Evolutionary conservation across 2,797 vertebrate species (phyloP).

Genomic region (Notamacropus eugenii): DNA sequence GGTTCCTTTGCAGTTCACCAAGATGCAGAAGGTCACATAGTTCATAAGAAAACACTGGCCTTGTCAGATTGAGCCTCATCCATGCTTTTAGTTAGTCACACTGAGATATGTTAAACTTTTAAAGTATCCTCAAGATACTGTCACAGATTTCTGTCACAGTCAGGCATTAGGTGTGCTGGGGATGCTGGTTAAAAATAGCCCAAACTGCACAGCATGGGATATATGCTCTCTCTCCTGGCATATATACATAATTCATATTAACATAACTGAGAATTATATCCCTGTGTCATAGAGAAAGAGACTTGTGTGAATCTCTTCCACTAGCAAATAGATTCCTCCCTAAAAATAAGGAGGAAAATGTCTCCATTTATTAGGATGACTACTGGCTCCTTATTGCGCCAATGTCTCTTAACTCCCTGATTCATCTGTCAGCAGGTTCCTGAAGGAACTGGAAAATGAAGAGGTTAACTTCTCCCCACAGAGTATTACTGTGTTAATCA

Average conservation of each 20-base stretch:
- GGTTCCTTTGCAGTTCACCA: background rate
- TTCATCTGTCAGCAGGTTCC: background rate
- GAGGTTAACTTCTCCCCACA: background rate
- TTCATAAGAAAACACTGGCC: background rate
- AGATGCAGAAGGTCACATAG: background rate
- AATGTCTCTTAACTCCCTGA: background rate
- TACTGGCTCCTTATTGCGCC: background rate
- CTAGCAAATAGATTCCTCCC: background rate
- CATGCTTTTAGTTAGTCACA: background rate
- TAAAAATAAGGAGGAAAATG: background rate
- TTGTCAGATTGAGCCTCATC: background rate
- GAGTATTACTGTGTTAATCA: background rate
- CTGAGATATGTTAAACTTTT: background rate
- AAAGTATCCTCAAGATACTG: background rate
- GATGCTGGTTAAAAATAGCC: background rate
- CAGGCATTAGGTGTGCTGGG: background rate
- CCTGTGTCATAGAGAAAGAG: background rate
- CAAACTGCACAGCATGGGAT: background rate
- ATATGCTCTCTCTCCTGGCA: background rate
- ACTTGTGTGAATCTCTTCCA: background rate
- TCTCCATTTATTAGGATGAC: background rate
- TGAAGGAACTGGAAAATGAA: background rate
- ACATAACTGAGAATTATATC: background rate
- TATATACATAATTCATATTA: slow-evolving; percentile 4
- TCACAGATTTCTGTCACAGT: background rate